These are phyloP conservation scores for Porites divaricata DNA, from an alignment of 92 coral and sea anemone genomes.

Conservation along the genomic window DNA sequence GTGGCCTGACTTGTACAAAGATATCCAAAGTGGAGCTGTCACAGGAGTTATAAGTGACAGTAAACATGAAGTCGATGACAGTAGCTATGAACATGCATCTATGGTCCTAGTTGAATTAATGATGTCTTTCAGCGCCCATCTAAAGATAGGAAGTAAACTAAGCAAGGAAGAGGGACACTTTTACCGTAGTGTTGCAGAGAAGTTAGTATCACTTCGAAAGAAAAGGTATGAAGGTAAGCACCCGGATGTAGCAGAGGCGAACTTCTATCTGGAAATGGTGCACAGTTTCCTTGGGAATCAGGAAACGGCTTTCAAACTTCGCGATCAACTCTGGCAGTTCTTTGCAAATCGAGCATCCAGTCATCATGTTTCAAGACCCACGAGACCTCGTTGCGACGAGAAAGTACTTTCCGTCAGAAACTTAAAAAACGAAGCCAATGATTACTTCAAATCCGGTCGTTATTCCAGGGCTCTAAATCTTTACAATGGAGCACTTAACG, in stretches of 20 bases:
- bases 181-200: conserved; percentile 3
- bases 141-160: neutral
- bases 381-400: neutral
- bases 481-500: neutral
- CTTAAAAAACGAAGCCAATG: neutral
- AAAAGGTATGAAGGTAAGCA: neutral
- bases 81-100: conserved; percentile 3
- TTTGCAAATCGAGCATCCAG: too few species aligned
- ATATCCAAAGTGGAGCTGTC: neutral
- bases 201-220: neutral
- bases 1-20: neutral
- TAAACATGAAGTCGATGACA: neutral
- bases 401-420: neutral
- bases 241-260: neutral
- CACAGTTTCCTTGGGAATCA: neutral
- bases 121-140: neutral
- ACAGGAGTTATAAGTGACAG: neutral
- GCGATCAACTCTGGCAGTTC: neutral
- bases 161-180: neutral
- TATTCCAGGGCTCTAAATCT: neutral
- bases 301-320: neutral
- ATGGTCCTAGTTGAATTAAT: neutral
- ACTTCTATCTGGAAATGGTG: neutral
- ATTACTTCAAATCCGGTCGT: neutral
- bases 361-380: neutral